These are phyloP conservation scores for Heliconius eleuchia DNA, from an alignment of 1,140 invertebrate genomes.

Conservation along the genomic window DNA sequence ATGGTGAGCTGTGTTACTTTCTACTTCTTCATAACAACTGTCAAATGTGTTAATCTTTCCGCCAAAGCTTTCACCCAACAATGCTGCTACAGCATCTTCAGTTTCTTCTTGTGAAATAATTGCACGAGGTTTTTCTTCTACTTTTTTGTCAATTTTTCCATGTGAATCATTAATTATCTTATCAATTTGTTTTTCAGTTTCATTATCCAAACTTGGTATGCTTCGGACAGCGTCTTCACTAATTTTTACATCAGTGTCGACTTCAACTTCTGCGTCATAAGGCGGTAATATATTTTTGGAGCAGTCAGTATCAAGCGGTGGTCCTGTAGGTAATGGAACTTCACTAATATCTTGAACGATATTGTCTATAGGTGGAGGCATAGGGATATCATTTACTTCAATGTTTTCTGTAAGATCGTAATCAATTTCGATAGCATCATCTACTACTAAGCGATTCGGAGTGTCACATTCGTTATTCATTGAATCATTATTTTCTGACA, in stretches of 20 bases:
- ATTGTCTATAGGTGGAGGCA: slow-evolving; percentile 66
- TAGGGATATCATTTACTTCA: slow-evolving; percentile 66
- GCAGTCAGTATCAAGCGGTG: slow-evolving; percentile 39
- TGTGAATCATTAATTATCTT: slow-evolving; percentile 50
- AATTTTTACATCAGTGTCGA: slow-evolving; percentile 81
- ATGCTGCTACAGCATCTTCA: slow-evolving; percentile 93
- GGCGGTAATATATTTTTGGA: slow-evolving; percentile 19
- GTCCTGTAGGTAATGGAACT: slow-evolving; percentile 66
- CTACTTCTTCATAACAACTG: slow-evolving; percentile 79
- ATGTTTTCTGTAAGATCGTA: slow-evolving; percentile 54
- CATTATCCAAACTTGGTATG: slow-evolving; percentile 68
- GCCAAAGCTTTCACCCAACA: slow-evolving; percentile 92
- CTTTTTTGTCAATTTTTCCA: slow-evolving; percentile 80
- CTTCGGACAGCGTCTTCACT: slow-evolving; percentile 90
- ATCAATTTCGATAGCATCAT: slow-evolving; percentile 50
- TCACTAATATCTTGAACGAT: slow-evolving; percentile 68
- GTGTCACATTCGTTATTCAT: slow-evolving; percentile 45
- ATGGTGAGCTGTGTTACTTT: slow-evolving; percentile 62
- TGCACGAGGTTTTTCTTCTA: slow-evolving; percentile 89
- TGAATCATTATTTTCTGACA: slow-evolving; percentile 44
- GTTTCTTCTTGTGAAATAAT: slow-evolving; percentile 96
- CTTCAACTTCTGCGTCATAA: slow-evolving; percentile 55
- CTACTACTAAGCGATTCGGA: slow-evolving; percentile 46
- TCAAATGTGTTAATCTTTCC: slow-evolving; percentile 76
- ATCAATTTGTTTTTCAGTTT: slow-evolving; percentile 55